Conservation (phyloP, 1,140 invertebrate species). For the Xylocopa sonorina region DNA sequence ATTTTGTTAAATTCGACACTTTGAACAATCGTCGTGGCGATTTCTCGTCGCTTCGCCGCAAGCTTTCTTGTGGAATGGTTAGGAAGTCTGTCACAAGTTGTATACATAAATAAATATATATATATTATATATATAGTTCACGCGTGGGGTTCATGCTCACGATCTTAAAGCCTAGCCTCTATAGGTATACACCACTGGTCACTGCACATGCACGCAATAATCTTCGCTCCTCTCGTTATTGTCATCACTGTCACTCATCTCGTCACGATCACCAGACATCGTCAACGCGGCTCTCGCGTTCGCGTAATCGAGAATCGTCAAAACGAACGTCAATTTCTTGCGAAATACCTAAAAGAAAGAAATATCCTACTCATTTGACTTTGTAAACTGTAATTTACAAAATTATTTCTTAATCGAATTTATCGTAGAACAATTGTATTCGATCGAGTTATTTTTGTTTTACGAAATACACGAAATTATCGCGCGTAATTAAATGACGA, state of each 20-base stretch:
- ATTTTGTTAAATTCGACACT: background rate
- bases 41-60: constrained; percentile 21
- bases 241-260: constrained; percentile 60
- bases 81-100: constrained; percentile 63
- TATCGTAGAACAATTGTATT: too few relatives aligned
- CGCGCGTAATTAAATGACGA: too few relatives aligned
- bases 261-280: constrained; percentile 18
- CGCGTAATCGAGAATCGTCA: too few relatives aligned
- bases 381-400: too few relatives aligned
- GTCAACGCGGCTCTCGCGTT: background rate
- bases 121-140: constrained; percentile 46
- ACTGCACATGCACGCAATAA: constrained; percentile 73
- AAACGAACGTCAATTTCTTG: background rate
- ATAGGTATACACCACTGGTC: constrained; percentile 67
- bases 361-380: too few relatives aligned
- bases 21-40: constrained; percentile 2
- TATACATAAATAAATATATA: constrained; percentile 51
- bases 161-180: constrained; percentile 66
- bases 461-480: too few relatives aligned
- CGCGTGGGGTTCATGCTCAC: constrained; percentile 59
- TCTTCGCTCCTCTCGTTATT: constrained; percentile 64
- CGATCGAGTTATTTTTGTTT: too few relatives aligned
- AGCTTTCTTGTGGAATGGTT: constrained; percentile 64
- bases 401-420: too few relatives aligned
- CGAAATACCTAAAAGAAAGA: background rate